Base-by-base conservation (phyloP, 2,888 invertebrate species). In the Drosophila melanosoma region DNA sequence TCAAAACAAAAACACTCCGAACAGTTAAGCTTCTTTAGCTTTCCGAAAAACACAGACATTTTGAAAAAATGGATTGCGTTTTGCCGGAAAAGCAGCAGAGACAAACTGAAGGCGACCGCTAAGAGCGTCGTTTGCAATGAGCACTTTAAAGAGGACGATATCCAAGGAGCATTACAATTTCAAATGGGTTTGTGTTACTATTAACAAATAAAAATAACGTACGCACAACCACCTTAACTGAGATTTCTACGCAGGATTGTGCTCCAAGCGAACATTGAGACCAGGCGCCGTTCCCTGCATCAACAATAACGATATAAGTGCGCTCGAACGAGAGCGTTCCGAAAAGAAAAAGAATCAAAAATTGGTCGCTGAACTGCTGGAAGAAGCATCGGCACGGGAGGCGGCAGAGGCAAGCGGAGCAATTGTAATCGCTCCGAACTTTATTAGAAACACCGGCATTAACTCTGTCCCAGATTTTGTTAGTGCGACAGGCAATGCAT, bases 231-330 rank as follows among this genome's bases (percentile, higher is more conserved):
- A 10, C 10, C 52, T 36, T 2, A n/a, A 29, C 35, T 51, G 20
- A 1, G 2, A 6, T 40, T 38, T 38, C 12, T 3, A 42, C 61
- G 11, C 2, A 87, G 83, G 83, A 1, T 59, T 89, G 17, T 84
- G 87, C 20, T 77, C 81, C 2, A 89, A 83, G 51, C 49, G 83
- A 40, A 89, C 71, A 2, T 56, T 83, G 20, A 51, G 68, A 6
- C 75, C 79, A 1, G 83, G 89, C 7, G 84, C 83, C 10, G 72
- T 84, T 36, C 89, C 89, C 0, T 87, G 89, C 60, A 69, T 87
- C 7, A 78, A 87, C 52, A 81, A 74, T 12, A 61, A 59, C 48
- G 57, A 72, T 15, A 58, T 74, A n/a, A 89, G 71, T 10, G 49
- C 42, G 0, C 33, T 59, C 15, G 81, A 83, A 49, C 69, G 58